Percentiles rank a stretch among this genome's conserved stretches.
Evolutionary conservation across 2,113 vertebrate species (phyloP).

Genomic region (Amphiprion ocellaris): DNA sequence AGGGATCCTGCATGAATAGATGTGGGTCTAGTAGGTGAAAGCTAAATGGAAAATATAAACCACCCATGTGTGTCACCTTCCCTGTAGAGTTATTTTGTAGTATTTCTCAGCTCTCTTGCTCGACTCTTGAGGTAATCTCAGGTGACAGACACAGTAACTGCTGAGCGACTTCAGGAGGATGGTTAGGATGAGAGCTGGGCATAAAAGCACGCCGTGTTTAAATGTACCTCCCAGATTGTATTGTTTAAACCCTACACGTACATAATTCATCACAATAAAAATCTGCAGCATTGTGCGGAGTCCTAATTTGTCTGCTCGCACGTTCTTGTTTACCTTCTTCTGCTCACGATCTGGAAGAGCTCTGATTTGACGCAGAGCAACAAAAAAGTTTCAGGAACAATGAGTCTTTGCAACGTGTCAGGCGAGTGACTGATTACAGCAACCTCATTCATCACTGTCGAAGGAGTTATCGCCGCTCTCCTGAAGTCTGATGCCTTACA

Average conservation of each 20-base stretch:
- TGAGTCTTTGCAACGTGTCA: conserved; percentile 16
- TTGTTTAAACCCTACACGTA: conserved; percentile 37
- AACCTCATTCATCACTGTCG: conserved; percentile 53
- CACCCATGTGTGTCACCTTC: neutral
- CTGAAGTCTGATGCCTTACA: conserved; percentile 1
- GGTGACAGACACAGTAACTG: conserved; percentile 33
- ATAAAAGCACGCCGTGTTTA: conserved; percentile 36
- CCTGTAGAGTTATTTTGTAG: neutral
- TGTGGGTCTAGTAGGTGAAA: neutral
- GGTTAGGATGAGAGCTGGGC: conserved; percentile 9
- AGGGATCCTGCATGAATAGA: neutral
- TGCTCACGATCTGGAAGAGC: conserved; percentile 39
- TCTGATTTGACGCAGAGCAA: conserved; percentile 36
- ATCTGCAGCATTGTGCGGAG: conserved; percentile 53
- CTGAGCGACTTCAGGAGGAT: conserved; percentile 18
- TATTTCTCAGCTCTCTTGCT: neutral
- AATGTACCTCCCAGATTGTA: conserved; percentile 49
- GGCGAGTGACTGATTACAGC: conserved; percentile 31
- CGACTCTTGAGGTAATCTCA: neutral
- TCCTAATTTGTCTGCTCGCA: conserved; percentile 46
- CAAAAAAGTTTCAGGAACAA: conserved; percentile 17
- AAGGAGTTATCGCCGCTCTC: conserved; percentile 7
- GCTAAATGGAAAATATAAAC: neutral
- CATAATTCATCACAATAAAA: conserved; percentile 75
- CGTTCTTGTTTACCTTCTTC: conserved; percentile 16